These are phyloP conservation scores for Pseudococcus jackbeardsleyi DNA, from an alignment of 2,888 invertebrate genomes.

Conservation along the genomic window DNA sequence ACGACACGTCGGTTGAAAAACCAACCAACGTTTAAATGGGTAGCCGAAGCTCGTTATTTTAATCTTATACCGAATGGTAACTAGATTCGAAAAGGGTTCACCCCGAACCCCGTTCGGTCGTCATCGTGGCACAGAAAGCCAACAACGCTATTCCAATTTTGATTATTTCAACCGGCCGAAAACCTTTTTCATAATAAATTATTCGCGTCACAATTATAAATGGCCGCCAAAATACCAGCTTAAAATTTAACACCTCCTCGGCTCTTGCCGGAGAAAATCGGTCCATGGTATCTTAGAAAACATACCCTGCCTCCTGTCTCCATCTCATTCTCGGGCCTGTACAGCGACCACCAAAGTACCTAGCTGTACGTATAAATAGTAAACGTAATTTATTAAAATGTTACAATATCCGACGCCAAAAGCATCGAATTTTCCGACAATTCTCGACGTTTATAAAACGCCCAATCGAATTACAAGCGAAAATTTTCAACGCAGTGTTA, in stretches of 20 bases:
- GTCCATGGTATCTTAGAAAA: neutral
- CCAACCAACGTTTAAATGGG: neutral
- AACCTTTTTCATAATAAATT: conserved; percentile 43
- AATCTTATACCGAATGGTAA: conserved; percentile 31
- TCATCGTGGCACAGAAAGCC: neutral
- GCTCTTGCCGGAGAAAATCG: neutral
- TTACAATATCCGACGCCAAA: neutral
- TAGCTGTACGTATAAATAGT: neutral
- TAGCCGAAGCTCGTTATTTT: conserved; percentile 18
- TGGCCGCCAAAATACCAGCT: conserved; percentile 17
- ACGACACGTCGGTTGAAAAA: neutral
- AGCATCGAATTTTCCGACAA: conserved; percentile 8
- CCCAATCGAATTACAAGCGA: neutral
- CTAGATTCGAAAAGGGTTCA: conserved; percentile 30
- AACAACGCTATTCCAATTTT: conserved; percentile 13
- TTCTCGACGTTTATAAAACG: conserved; percentile 36
- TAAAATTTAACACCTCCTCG: conserved; percentile 9
- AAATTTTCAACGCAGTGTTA: neutral
- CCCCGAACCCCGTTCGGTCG: neutral
- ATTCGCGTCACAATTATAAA: conserved; percentile 50
- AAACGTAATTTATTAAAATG: conserved; percentile 22
- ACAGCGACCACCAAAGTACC: neutral
- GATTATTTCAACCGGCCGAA: conserved; percentile 37
- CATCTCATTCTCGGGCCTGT: neutral
- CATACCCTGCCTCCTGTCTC: neutral